A percentile compares a stretch with the other conserved stretches of the same genome.
These are phyloP conservation scores for Ypsolopha sequella DNA, from an alignment of 2,888 invertebrate species.

Conservation along the genomic window DNA sequence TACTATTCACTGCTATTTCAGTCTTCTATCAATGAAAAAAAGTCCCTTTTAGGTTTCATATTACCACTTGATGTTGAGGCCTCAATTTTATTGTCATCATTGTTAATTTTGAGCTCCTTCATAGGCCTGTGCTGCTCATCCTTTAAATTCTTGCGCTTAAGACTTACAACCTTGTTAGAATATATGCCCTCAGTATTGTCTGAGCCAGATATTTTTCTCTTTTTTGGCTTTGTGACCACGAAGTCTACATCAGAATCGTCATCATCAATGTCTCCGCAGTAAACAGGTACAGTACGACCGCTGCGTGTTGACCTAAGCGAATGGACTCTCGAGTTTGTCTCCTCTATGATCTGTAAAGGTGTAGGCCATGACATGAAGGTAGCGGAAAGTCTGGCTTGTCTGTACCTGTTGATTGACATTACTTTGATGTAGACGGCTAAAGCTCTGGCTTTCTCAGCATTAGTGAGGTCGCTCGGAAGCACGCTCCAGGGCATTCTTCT, in stretches of 20 bases:
- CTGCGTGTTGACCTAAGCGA: constrained; percentile 53
- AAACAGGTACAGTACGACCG: constrained; percentile 51
- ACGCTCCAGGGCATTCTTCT: constrained; percentile 62
- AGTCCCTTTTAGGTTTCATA: constrained; percentile 26
- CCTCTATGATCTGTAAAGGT: constrained; percentile 53
- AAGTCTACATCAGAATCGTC: constrained; percentile 56
- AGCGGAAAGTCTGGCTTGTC: constrained; percentile 44
- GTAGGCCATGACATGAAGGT: constrained; percentile 53
- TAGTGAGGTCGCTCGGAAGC: constrained; percentile 38
- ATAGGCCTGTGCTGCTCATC: constrained; percentile 39
- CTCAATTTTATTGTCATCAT: constrained; percentile 19
- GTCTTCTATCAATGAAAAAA: constrained; percentile 38
- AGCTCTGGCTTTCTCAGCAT: constrained; percentile 49
- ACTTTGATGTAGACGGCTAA: constrained; percentile 56
- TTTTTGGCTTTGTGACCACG: constrained; percentile 46
- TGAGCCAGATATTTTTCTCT: constrained; percentile 43
- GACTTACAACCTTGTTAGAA: constrained; percentile 41
- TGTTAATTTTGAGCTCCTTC: constrained; percentile 35
- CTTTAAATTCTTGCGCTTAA: constrained; percentile 50
- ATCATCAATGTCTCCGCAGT: constrained; percentile 52
- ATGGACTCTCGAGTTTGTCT: constrained; percentile 36
- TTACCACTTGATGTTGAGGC: constrained; percentile 15
- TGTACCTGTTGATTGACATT: constrained; percentile 53
- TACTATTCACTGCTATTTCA: constrained; percentile 17
- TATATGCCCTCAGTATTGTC: constrained; percentile 38